Evolutionary conservation across 2,797 vertebrate genomes (phyloP).

Genomic region (Scomberomorus guttatus): DNA sequence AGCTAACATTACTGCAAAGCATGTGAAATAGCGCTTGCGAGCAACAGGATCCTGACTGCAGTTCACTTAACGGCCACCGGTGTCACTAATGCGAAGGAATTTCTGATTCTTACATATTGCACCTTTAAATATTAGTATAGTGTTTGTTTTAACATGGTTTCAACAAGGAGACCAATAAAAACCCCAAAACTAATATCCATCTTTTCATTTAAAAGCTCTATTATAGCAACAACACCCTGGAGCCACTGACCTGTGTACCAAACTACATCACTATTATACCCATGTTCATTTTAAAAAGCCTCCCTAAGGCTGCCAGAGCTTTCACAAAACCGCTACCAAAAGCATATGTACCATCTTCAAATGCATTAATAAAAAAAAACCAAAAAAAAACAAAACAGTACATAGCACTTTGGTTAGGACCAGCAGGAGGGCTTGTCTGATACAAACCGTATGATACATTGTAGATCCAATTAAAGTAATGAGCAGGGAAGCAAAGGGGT

Average conservation of each 20-base stretch:
- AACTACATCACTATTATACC: slow-evolving; percentile 26
- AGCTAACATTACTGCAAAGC: too few species aligned
- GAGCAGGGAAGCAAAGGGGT: neutral
- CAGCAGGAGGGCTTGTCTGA: neutral
- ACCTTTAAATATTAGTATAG: neutral
- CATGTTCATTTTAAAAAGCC: slow-evolving; percentile 28
- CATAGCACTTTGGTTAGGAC: neutral
- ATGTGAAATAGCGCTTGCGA: too few species aligned
- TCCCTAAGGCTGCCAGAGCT: slow-evolving; percentile 16
- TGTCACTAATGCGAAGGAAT: too few species aligned
- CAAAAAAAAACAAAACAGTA: neutral
- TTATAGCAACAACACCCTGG: slow-evolving; percentile 37
- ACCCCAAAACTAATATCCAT: neutral
- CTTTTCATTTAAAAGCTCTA: slow-evolving; percentile 12
- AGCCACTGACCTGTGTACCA: slow-evolving; percentile 19
- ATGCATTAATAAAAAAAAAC: neutral
- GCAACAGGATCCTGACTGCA: too few species aligned
- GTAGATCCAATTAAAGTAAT: slow-evolving; percentile 12
- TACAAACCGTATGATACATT: neutral
- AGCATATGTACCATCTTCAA: slow-evolving; percentile 14
- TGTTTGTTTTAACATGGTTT: slow-evolving; percentile 31
- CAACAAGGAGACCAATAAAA: neutral
- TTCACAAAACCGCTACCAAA: slow-evolving; percentile 5
- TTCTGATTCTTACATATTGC: too few species aligned
- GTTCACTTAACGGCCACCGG: too few species aligned